Conservation (phyloP, 35 echinoderm and acorn worm species). For the Eucidaris tribuloides region DNA sequence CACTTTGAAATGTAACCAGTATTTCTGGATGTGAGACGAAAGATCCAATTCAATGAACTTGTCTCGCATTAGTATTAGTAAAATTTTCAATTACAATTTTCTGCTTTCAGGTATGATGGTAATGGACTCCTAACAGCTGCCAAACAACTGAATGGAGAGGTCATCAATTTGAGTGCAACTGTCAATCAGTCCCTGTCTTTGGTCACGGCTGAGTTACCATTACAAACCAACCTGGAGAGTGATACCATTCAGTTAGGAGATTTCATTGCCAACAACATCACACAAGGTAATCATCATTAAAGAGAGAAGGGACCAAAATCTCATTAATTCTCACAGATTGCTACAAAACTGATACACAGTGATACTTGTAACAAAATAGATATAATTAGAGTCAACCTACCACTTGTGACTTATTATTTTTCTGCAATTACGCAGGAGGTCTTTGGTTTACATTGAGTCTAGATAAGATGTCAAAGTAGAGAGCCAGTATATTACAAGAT, state of each 20-base stretch:
- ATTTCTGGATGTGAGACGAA: background rate
- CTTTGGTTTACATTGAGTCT: no score
- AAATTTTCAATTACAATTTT: background rate
- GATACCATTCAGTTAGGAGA: slow-evolving; percentile 12
- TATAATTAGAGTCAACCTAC: no score
- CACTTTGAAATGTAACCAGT: no score
- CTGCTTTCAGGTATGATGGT: slow-evolving; percentile 52
- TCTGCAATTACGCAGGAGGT: no score
- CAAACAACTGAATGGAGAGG: slow-evolving; percentile 57
- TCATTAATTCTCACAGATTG: no score
- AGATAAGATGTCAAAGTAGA: no score
- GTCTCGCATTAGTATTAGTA: background rate
- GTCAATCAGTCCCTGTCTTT: slow-evolving; percentile 49
- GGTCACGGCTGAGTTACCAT: slow-evolving; percentile 4
- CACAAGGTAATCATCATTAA: slow-evolving; percentile 44
- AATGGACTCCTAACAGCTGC: slow-evolving; percentile 44
- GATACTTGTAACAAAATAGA: no score
- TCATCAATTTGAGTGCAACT: slow-evolving; percentile 50
- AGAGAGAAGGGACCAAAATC: no score
- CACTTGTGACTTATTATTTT: no score
- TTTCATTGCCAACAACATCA: slow-evolving; percentile 35
- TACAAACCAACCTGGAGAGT: slow-evolving; percentile 35
- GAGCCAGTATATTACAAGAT: no score
- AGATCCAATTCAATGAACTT: background rate
- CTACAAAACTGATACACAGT: no score